Conservation (phyloP, 1,140 invertebrate species). For the Sarcophaga peregrina region DNA sequence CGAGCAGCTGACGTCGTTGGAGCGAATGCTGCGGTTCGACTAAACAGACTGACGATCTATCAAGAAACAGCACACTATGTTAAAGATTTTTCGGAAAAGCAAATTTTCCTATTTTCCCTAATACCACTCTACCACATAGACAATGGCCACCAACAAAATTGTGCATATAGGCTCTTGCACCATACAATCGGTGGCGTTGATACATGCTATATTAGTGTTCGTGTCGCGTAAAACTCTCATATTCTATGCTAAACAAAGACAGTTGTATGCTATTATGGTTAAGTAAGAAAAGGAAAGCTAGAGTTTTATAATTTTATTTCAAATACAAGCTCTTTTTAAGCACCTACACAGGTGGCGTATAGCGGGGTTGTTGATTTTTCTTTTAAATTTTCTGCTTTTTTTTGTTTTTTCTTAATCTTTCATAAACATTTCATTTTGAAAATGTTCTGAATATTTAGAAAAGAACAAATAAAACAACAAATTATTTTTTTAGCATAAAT, state of each 20-base stretch:
- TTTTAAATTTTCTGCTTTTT: background rate
- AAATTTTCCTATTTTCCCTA: constrained; percentile 55
- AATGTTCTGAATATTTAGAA: background rate
- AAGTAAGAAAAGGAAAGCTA: constrained; percentile 3
- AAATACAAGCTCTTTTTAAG: background rate
- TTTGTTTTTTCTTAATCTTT: constrained; percentile 3
- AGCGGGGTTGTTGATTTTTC: background rate
- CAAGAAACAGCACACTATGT: constrained; percentile 66
- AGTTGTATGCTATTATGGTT: background rate
- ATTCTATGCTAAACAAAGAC: background rate
- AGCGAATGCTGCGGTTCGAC: constrained; percentile 68
- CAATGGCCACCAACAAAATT: constrained; percentile 21
- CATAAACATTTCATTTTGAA: constrained; percentile 34
- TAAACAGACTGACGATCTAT: constrained; percentile 67
- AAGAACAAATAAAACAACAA: background rate
- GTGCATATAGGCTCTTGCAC: constrained; percentile 37
- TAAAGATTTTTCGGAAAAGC: constrained; percentile 60
- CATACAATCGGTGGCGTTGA: background rate
- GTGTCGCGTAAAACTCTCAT: background rate
- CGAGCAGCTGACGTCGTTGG: constrained; percentile 67
- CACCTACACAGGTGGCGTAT: constrained; percentile 30
- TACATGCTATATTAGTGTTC: background rate
- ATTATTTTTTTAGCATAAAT: constrained; percentile 16
- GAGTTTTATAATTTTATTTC: no score
- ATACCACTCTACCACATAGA: constrained; percentile 47